These are phyloP conservation scores for Arremon aurantiirostris DNA, from an alignment of 2,797 vertebrate species.

Conservation along the genomic window DNA sequence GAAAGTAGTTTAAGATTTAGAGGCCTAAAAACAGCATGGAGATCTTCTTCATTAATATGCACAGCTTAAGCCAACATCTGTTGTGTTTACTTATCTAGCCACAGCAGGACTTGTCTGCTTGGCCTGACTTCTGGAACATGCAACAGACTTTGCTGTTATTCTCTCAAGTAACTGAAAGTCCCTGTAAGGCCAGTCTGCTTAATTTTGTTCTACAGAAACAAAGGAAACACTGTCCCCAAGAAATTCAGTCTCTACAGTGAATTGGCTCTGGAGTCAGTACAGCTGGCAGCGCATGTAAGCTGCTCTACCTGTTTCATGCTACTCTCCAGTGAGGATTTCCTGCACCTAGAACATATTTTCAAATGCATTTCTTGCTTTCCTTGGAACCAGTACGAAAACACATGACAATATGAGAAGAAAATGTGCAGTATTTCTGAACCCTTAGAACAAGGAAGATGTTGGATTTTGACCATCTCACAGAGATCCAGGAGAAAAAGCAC, in stretches of 20 bases:
- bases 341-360: not conserved
- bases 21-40: not conserved
- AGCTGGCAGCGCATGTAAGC: not conserved
- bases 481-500: not conserved
- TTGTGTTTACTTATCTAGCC: conserved; percentile 25
- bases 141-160: not conserved
- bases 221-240: not conserved
- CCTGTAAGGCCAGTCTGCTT: not conserved
- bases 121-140: not conserved
- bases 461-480: not conserved
- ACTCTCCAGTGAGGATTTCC: not conserved
- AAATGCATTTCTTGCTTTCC: not conserved
- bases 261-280: not conserved
- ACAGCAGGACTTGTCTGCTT: conserved; percentile 1
- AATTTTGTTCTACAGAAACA: not conserved
- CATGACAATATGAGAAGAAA: not conserved
- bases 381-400: not conserved
- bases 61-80: conserved; percentile 42
- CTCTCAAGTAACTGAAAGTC: not conserved
- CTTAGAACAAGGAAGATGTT: not conserved
- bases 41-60: conserved; percentile 1
- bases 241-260: not conserved
- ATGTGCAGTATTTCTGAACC: not conserved
- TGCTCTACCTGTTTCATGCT: not conserved
- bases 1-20: conserved; percentile 32